These are phyloP conservation scores for Campylomormyrus numenius DNA, from an alignment of 2,113 vertebrate species.

Conservation along the genomic window DNA sequence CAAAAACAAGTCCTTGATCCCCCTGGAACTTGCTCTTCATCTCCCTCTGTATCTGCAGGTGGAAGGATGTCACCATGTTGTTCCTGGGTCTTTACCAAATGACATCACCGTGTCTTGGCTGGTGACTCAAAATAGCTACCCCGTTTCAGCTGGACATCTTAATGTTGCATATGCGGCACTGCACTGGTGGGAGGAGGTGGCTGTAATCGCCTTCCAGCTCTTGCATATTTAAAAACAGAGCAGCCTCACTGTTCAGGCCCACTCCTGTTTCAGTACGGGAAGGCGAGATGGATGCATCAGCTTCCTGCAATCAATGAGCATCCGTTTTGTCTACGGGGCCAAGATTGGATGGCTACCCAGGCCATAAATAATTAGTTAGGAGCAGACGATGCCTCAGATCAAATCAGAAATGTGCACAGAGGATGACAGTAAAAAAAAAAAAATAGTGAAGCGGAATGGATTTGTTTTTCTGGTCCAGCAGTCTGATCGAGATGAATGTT, in stretches of 20 bases:
- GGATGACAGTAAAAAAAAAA: background rate
- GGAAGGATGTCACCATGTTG: background rate
- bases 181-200: background rate
- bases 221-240: background rate
- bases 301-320: slow-evolving; percentile 17
- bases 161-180: background rate
- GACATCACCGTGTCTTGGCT: background rate
- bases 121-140: background rate
- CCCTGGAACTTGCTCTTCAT: background rate
- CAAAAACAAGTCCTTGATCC: background rate
- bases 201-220: background rate
- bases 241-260: background rate
- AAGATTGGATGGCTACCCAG: slow-evolving; percentile 14
- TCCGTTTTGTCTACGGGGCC: slow-evolving; percentile 17
- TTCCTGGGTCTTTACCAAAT: background rate
- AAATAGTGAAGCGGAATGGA: background rate
- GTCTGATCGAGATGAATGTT: background rate
- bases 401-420: slow-evolving; percentile 16
- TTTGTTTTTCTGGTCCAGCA: background rate
- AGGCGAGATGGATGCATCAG: slow-evolving; percentile 12
- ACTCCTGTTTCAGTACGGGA: background rate
- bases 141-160: background rate
- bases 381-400: slow-evolving; percentile 9
- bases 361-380: slow-evolving; percentile 25
- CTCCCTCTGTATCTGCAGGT: background rate